Evolutionary conservation across 2,113 vertebrate species (phyloP).

Genomic region (Aptenodytes patagonicus): DNA sequence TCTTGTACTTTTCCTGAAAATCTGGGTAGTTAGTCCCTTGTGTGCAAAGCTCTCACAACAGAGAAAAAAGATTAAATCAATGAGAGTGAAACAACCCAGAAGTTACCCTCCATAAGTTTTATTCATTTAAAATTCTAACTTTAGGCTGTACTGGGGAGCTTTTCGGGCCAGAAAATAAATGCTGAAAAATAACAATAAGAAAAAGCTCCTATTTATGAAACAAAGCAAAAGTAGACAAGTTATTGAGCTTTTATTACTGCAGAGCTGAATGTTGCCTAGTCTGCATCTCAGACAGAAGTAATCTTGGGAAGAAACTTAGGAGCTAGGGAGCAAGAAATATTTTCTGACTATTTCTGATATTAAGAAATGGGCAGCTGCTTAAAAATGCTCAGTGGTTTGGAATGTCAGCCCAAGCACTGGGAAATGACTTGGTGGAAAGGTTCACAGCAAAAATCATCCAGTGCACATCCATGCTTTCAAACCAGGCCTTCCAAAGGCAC

Average conservation of each 20-base stretch:
- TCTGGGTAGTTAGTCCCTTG: neutral
- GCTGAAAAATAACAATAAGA: neutral
- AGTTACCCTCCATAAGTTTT: neutral
- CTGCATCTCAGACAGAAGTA: neutral
- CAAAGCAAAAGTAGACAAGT: neutral
- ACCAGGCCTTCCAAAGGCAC: neutral
- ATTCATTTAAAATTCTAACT: neutral
- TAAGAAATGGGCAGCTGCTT: neutral
- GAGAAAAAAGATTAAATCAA: neutral
- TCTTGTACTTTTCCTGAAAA: neutral
- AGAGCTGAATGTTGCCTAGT: neutral
- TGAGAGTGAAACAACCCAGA: neutral
- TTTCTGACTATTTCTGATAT: neutral
- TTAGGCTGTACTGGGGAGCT: neutral
- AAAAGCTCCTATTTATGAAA: neutral
- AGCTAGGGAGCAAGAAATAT: neutral
- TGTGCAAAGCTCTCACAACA: neutral
- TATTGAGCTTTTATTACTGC: neutral
- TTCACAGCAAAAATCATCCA: neutral
- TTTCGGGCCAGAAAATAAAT: neutral
- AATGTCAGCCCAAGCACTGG: neutral
- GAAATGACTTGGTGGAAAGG: neutral
- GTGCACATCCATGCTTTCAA: neutral
- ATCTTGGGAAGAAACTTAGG: neutral
- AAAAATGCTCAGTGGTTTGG: neutral